Base-by-base conservation (phyloP, 2,797 vertebrate genomes). In the Peromyscus eremicus region DNA sequence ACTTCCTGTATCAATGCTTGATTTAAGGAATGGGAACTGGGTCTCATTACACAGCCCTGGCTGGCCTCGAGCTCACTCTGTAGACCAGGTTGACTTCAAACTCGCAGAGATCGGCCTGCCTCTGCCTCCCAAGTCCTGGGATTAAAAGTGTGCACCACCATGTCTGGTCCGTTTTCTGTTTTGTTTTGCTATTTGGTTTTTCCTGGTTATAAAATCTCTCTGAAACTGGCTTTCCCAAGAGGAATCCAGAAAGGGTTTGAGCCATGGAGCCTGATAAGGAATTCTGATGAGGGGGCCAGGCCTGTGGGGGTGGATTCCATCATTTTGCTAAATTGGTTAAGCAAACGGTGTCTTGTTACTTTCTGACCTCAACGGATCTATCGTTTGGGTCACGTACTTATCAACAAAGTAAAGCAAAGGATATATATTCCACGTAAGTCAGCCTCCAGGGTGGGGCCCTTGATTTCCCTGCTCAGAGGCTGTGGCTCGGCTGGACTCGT, bases 381-480 rank as follows among this genome's bases (percentile, higher is more conserved):
- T 86, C 88, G 43, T 92, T 55, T 60, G 90, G 37, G 81, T 16
- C 66, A 37, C 68, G 79, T 96, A 85, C 96, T 95, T 95, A 84
- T 84, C 55, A 83, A n/a, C n/a, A n/a, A n/a, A n/a, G n/a, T n/a
- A n/a, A n/a, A 86, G 79, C 66, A 49, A 93, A 85, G n/a, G 5
- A 43, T 55, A 29, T 84, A 5, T 95, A 4, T 34, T 43, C 3
- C 0, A 1, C 32, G 2, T 57, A 9, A 62, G 32, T 96, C 66
- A 91, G 64, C 70, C n/a, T 95, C 40, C 49, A 7, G 82, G 96
- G 95, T 29, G 79, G 43, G 71, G 75, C 40, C 11, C 68, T 89
- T 34, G 6, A n/a, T 40, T 88, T 89, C 34, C 34, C 19, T 75
- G 71, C 43, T 21, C 11, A 71, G 29, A 11, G 14, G 25, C 76